Evolutionary conservation across 2,797 vertebrate genomes (phyloP).

Genomic region (Prunella strophiata): DNA sequence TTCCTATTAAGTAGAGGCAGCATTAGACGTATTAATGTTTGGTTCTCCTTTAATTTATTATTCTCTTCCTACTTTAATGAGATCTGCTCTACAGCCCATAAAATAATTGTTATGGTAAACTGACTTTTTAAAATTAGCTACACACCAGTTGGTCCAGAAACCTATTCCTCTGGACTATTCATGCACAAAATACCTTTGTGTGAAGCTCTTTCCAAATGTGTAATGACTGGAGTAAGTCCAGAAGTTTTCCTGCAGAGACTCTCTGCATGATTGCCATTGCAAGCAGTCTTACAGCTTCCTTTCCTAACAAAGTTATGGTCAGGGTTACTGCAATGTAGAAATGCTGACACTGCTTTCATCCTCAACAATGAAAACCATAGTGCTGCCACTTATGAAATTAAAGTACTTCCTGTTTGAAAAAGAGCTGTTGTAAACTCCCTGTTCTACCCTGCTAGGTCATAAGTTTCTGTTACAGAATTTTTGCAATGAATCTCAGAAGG

Average conservation of each 20-base stretch:
- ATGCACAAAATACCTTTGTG: slow-evolving; percentile 83
- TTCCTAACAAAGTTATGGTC: slow-evolving; percentile 42
- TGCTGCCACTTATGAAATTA: slow-evolving; percentile 32
- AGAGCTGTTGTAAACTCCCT: background rate
- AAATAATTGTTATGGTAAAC: slow-evolving; percentile 85
- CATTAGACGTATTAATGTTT: slow-evolving; percentile 73
- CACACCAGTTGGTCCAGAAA: slow-evolving; percentile 83
- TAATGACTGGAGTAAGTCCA: slow-evolving; percentile 79
- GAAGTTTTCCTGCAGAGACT: slow-evolving; percentile 74
- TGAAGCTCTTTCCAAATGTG: slow-evolving; percentile 79
- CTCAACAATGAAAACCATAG: background rate
- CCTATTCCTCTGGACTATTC: slow-evolving; percentile 79
- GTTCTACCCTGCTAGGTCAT: background rate
- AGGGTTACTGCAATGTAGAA: background rate
- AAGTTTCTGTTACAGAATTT: background rate
- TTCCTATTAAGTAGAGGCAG: slow-evolving; percentile 54
- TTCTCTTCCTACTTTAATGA: slow-evolving; percentile 77
- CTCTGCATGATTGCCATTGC: slow-evolving; percentile 70
- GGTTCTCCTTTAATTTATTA: slow-evolving; percentile 74
- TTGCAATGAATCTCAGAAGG: background rate
- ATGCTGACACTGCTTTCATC: background rate
- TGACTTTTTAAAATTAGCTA: slow-evolving; percentile 84
- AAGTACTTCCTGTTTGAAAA: background rate
- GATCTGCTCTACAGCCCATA: slow-evolving; percentile 77
- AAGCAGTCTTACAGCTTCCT: slow-evolving; percentile 66